Percentiles rank a stretch among this genome's conserved stretches.
Conservation (phyloP, 2,888 invertebrate species). For the Nymphalis polychloros region DNA sequence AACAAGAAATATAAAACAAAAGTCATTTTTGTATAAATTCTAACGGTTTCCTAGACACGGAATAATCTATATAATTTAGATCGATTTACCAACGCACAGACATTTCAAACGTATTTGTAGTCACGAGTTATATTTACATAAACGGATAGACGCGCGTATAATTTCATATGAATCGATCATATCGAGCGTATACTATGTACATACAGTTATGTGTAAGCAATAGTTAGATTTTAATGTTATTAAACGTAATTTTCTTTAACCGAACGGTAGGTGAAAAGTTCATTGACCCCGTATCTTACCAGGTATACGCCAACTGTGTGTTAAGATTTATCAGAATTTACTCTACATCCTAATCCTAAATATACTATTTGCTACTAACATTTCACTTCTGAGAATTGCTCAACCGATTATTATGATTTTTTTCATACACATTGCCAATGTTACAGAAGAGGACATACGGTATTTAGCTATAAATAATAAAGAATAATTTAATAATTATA, state of each 20-base stretch:
- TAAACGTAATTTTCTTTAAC: neutral
- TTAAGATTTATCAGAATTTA: no score
- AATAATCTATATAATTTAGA: slow-evolving; percentile 9
- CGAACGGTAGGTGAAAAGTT: no score
- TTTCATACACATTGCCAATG: no score
- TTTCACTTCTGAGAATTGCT: no score
- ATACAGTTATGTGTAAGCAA: neutral
- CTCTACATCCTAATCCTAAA: no score
- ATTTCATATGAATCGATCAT: slow-evolving; percentile 34
- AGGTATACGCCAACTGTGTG: no score
- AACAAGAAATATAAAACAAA: neutral
- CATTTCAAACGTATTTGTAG: slow-evolving; percentile 35
- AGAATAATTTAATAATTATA: no score
- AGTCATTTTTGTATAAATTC: neutral
- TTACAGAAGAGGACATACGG: no score
- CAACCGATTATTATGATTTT: no score
- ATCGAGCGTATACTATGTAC: neutral
- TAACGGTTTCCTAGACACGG: neutral
- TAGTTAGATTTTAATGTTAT: neutral
- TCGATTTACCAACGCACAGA: slow-evolving; percentile 15
- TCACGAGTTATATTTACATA: slow-evolving; percentile 44
- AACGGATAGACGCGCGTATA: slow-evolving; percentile 36
- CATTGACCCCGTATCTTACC: no score
- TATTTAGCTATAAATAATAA: no score
- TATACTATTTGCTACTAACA: no score